Evolutionary conservation across 2,888 invertebrate species (phyloP), one percentile per base, ranked within the genome.

Genomic region (Drosophila melanosoma): DNA sequence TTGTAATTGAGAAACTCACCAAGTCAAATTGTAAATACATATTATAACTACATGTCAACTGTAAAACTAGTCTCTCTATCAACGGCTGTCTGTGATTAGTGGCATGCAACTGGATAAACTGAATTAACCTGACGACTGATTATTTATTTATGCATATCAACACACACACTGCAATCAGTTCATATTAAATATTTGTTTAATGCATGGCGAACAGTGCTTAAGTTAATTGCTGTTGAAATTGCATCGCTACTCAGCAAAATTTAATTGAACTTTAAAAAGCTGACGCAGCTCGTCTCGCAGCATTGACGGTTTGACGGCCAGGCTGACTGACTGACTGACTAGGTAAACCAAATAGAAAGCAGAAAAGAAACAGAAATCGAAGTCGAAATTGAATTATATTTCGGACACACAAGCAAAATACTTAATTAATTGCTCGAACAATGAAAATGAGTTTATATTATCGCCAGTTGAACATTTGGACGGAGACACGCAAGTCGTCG

Each of bases 381-480:
- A 65, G 69, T 51, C 62, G 65, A 76, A 89, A 75, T 79, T 66
- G 74, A 75, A 82, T 87, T 84, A 69, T 74, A 75, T 87, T 86
- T 79, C 64, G 73, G 70, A 51, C 59, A 79, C 63, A 68, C 68
- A 70, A 69, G 69, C 59, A 62, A 87, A 76, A 72, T 78, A 78
- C 65, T 76, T 90, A 88, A 86, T 86, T 90, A 86, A 86, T 88
- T 88, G 76, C 68, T 54, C 54, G 49, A 32, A 69, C 79, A 69
- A 26, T 70, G 76, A 64, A 87, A 79, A 90, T 90, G 90, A 89
- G 90, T 76, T 80, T 63, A 84, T 84, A 78, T 74, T 90, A 77
- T 75, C 69, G 81, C 66, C 86, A 90, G 86, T 86, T 81, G 87
- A 63, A 81, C 76, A 64, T 74, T 87, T 75, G 81, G 68, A 78